Conservation (phyloP, 2,888 invertebrate species). For the Cryptus armator region DNA sequence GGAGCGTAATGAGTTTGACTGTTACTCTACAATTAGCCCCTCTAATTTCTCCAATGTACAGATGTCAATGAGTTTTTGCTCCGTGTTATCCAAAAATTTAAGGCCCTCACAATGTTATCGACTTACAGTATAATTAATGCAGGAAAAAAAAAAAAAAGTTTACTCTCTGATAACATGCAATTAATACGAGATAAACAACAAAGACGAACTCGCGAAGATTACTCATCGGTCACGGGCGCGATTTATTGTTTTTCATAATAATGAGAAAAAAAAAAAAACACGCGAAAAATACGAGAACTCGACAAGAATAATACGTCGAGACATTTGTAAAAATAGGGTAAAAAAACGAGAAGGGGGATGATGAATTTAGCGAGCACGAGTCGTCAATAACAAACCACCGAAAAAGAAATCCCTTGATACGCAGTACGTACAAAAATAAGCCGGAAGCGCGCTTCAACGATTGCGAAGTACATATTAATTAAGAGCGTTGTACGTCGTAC, state of each 20-base stretch:
- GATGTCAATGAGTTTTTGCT: not conserved
- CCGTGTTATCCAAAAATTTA: not conserved
- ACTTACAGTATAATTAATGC: not conserved
- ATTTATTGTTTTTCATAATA: not conserved
- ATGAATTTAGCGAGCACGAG: slow-evolving; percentile 2
- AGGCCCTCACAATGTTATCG: not conserved
- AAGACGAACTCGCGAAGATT: slow-evolving; percentile 7
- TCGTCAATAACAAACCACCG: slow-evolving; percentile 39
- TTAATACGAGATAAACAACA: slow-evolving; percentile 15
- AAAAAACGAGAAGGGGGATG: not conserved
- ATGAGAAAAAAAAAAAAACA: not conserved
- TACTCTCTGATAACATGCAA: not conserved
- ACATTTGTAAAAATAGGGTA: slow-evolving; percentile 8
- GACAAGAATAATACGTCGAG: not conserved
- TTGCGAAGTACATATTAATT: slow-evolving; percentile 5
- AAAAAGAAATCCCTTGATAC: slow-evolving; percentile 12
- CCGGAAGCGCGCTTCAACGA: slow-evolving; percentile 1
- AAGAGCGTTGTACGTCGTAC: not conserved
- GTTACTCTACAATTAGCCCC: slow-evolving; percentile 45
- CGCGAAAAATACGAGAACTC: not conserved
- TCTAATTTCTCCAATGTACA: slow-evolving; percentile 7
- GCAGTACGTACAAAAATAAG: slow-evolving; percentile 11
- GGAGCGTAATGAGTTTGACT: not conserved
- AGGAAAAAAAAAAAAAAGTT: not conserved
- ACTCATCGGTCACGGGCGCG: slow-evolving; percentile 6